These are phyloP conservation scores for Tangara arthus DNA, from an alignment of 2,797 vertebrate genomes.

Conservation along the genomic window DNA sequence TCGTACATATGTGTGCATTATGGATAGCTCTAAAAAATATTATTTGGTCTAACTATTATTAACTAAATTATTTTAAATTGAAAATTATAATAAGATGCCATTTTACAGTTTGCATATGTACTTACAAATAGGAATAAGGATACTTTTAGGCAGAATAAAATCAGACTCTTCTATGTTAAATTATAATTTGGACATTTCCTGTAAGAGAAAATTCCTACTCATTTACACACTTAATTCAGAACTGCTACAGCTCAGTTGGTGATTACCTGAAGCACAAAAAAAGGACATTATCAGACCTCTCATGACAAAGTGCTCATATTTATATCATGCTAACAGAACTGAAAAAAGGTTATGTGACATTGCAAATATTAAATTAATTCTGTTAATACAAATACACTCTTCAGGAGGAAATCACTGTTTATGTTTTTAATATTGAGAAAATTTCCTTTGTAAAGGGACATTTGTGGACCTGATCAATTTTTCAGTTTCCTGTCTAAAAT, in stretches of 20 bases:
- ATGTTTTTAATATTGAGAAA: neutral
- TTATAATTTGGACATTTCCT: neutral
- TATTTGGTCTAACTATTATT: neutral
- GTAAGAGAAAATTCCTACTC: neutral
- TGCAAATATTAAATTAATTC: neutral
- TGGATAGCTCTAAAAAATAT: neutral
- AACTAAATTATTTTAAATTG: neutral
- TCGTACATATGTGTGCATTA: rapidly evolving
- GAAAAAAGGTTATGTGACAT: neutral
- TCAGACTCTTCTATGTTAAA: neutral
- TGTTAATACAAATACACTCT: neutral
- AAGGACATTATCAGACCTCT: neutral
- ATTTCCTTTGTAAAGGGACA: neutral
- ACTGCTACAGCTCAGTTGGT: neutral
- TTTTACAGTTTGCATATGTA: neutral
- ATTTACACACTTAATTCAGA: neutral
- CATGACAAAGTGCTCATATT: neutral
- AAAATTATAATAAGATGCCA: neutral
- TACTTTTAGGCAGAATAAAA: neutral
- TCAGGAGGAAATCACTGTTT: neutral
- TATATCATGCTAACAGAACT: neutral
- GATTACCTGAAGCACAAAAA: neutral
- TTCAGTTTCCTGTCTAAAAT: neutral
- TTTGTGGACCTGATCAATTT: neutral
- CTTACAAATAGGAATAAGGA: neutral